Evolutionary conservation across 2,797 vertebrate species (phyloP).

Genomic region (Sebastes taczanowskii): DNA sequence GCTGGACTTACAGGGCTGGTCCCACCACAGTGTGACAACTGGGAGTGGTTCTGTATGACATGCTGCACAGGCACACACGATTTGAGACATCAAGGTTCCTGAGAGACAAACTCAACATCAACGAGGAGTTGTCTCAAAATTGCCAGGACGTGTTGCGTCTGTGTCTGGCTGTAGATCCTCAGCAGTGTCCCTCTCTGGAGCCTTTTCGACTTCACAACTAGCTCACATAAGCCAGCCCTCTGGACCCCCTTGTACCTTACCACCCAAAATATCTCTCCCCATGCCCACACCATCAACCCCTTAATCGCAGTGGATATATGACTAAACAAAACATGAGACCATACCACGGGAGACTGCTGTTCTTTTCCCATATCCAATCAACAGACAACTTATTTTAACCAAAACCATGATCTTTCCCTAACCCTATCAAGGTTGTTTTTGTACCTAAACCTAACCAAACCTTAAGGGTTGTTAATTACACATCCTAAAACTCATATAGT

Average conservation of each 20-base stretch:
- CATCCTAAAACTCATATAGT: too few species aligned
- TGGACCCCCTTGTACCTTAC: neutral
- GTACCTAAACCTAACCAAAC: too few species aligned
- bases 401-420: too few species aligned
- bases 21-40: slow-evolving; percentile 1
- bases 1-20: neutral
- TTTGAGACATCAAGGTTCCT: neutral
- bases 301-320: neutral
- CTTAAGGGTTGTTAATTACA: too few species aligned
- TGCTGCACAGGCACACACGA: neutral
- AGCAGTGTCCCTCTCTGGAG: neutral
- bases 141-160: neutral
- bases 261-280: neutral
- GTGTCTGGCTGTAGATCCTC: neutral
- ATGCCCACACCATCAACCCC: neutral
- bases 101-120: neutral
- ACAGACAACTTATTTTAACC: too few species aligned
- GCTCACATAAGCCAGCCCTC: neutral
- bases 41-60: neutral
- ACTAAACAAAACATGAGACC: too few species aligned
- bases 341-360: too few species aligned
- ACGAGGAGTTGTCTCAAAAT: neutral
- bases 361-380: too few species aligned
- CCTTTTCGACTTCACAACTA: neutral
- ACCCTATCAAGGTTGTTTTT: too few species aligned